A percentile compares a stretch with the other conserved stretches of the same genome.
Conservation (phyloP, 2,888 invertebrate genomes). For the Tetranychus truncatus region DNA sequence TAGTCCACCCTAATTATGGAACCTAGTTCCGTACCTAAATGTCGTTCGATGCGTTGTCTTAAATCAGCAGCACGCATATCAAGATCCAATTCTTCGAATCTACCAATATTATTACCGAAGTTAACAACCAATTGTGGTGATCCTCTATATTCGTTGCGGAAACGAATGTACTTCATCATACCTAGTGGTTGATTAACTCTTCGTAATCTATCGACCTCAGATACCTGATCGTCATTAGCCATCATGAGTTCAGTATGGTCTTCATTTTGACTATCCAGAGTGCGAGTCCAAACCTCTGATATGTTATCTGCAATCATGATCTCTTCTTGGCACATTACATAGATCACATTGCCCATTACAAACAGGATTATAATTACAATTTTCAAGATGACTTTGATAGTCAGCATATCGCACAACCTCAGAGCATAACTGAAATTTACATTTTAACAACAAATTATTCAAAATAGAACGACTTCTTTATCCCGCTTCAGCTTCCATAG, state of each 20-base stretch:
- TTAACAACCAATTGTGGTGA: too few relatives aligned
- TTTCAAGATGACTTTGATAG: not conserved
- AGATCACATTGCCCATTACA: not conserved
- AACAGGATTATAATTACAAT: not conserved
- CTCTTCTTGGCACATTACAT: not conserved
- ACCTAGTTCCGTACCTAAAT: not conserved
- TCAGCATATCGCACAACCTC: not conserved
- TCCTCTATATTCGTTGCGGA: not conserved
- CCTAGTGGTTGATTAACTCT: not conserved
- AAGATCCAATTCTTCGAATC: too few relatives aligned
- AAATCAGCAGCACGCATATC: not conserved
- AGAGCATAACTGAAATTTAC: not conserved
- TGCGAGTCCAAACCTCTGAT: not conserved
- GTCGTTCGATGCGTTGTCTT: not conserved
- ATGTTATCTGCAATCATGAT: not conserved
- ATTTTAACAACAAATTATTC: not conserved
- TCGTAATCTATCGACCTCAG: not conserved
- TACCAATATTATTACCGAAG: too few relatives aligned
- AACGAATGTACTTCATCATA: not conserved
- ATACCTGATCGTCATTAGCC: not conserved
- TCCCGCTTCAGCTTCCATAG: not conserved
- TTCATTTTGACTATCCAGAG: not conserved
- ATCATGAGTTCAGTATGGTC: not conserved
- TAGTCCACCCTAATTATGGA: not conserved
- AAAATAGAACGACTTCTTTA: not conserved